Percentiles rank a stretch among this genome's conserved stretches.
Conservation (phyloP, 2,888 invertebrate genomes). For the Prionchulus punctatus region DNA sequence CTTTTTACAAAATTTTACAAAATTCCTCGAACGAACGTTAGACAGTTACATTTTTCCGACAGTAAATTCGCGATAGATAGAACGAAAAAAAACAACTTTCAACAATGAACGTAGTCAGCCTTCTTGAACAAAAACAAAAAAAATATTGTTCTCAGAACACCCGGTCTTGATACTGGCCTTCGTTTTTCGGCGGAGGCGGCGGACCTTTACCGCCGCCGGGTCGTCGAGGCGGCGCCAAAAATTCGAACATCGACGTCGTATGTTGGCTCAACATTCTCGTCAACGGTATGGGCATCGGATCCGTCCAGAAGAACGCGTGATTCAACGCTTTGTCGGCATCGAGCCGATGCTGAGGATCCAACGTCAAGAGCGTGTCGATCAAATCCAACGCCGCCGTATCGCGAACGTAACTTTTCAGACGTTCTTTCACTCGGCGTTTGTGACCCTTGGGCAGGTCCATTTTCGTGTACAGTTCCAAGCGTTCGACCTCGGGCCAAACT, state of each 20-base stretch:
- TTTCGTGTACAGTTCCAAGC: conserved; percentile 65
- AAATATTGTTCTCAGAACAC: too few species aligned
- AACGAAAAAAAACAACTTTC: too few species aligned
- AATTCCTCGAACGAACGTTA: too few species aligned
- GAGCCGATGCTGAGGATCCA: conserved; percentile 71
- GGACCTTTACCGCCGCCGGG: not conserved
- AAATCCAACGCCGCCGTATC: conserved; percentile 81
- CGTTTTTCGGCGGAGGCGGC: too few species aligned
- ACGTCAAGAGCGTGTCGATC: conserved; percentile 68
- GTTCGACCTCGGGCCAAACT: conserved; percentile 83
- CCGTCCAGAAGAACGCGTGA: conserved; percentile 96
- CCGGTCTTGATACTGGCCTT: too few species aligned
- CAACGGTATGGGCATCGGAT: conserved; percentile 62
- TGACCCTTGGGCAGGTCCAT: conserved; percentile 63
- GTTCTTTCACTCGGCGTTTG: conserved; percentile 45
- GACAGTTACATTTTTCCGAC: too few species aligned
- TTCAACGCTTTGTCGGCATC: conserved; percentile 83
- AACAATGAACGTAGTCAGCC: too few species aligned
- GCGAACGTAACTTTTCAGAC: conserved; percentile 61
- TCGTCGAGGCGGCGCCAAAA: conserved; percentile 46
- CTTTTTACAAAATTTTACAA: too few species aligned
- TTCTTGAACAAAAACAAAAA: too few species aligned
- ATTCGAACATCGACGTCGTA: conserved; percentile 60
- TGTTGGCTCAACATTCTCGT: conserved; percentile 31
- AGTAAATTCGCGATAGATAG: too few species aligned